phyloP scores from a whole-genome alignment of 2,888 invertebrate species.

The Polymixis lichenea region DNA sequence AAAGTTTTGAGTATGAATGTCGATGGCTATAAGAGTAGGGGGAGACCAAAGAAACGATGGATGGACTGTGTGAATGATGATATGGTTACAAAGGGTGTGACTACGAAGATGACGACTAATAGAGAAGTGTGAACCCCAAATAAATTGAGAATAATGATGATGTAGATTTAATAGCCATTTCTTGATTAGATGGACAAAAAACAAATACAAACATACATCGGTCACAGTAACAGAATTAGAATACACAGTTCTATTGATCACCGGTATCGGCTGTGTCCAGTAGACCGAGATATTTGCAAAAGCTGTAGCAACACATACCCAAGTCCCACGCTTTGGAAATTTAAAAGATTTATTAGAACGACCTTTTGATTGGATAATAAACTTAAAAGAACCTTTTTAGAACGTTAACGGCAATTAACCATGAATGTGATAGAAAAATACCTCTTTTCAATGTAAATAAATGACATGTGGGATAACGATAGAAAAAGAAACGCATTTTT shows the following conservation, averaged over 20 bases:
- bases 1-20: too few species aligned
- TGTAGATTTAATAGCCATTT: not conserved
- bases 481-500: not conserved
- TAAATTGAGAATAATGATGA: too few species aligned
- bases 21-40: too few species aligned
- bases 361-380: slow-evolving; percentile 35
- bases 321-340: slow-evolving; percentile 46
- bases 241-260: not conserved
- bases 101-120: not conserved
- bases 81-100: too few species aligned
- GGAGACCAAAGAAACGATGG: too few species aligned
- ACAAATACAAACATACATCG: not conserved
- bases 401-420: slow-evolving; percentile 24
- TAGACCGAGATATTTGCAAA: slow-evolving; percentile 30
- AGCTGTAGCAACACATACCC: slow-evolving; percentile 21
- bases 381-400: slow-evolving; percentile 37
- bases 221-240: not conserved
- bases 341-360: slow-evolving; percentile 46
- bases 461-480: not conserved
- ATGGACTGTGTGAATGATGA: too few species aligned
- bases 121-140: too few species aligned
- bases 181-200: not conserved
- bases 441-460: not conserved
- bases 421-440: not conserved
- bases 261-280: not conserved